Evolutionary conservation across 2,113 vertebrate genomes (phyloP).

Genomic region (Chascanopsetta lugubris): DNA sequence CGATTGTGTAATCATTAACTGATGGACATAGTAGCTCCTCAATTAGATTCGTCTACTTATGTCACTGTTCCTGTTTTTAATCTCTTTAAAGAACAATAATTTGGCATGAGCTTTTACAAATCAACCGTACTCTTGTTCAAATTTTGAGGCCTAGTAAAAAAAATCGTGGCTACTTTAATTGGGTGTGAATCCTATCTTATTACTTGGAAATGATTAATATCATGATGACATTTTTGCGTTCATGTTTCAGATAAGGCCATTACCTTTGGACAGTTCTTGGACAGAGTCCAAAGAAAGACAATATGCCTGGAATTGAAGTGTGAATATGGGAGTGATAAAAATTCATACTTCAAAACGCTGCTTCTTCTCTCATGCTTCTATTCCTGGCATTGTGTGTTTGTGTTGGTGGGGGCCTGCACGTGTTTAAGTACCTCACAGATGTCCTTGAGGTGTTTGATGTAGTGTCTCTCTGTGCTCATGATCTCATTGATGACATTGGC

Average conservation of each 20-base stretch:
- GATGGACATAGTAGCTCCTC: too few species aligned
- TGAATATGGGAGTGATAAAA: constrained; percentile 61
- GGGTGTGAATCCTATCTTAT: constrained; percentile 37
- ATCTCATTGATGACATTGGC: constrained; percentile 99
- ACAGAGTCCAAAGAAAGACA: constrained; percentile 22
- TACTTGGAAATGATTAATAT: constrained; percentile 39
- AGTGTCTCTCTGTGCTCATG: constrained; percentile 99
- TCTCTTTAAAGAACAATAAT: too few species aligned
- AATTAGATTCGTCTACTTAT: too few species aligned
- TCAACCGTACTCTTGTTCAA: background rate
- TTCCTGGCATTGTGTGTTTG: constrained; percentile 10
- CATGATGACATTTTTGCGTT: constrained; percentile 38
- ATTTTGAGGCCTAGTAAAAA: too few species aligned
- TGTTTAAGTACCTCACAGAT: constrained; percentile 91
- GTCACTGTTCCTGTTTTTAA: too few species aligned
- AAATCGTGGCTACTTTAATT: constrained; percentile 33
- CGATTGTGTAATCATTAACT: too few species aligned
- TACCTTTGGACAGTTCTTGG: constrained; percentile 27
- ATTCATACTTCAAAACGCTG: constrained; percentile 4
- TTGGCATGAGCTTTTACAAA: background rate
- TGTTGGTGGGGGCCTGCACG: background rate
- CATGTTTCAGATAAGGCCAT: constrained; percentile 18
- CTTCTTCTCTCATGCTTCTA: background rate
- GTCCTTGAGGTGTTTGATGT: constrained; percentile 99
- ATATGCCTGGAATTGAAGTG: constrained; percentile 30